A percentile compares a stretch with the other conserved stretches of the same genome.
Conservation (phyloP, 2,888 invertebrate species). For the Biston betularia region DNA sequence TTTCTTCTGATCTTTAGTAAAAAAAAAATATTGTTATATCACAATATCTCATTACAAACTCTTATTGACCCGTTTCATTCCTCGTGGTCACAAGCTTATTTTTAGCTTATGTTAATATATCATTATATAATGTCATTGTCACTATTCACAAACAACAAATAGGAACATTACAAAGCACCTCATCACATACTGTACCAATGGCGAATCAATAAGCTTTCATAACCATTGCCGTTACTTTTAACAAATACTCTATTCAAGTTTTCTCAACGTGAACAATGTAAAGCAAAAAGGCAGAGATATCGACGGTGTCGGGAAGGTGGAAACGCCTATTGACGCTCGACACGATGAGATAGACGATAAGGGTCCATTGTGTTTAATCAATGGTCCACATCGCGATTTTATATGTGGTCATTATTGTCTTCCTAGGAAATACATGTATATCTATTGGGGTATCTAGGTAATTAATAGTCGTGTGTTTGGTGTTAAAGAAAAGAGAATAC, state of each 20-base stretch:
- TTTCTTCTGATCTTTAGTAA: too few species aligned
- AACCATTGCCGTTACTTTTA: constrained; percentile 1
- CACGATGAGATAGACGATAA: constrained; percentile 43
- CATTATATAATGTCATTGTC: constrained; percentile 21
- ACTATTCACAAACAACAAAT: constrained; percentile 6
- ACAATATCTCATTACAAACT: too few species aligned
- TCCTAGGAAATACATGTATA: constrained; percentile 33
- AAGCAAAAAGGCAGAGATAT: constrained; percentile 5
- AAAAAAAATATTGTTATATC: too few species aligned
- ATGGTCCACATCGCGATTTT: constrained; percentile 44
- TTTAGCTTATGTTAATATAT: constrained; percentile 15
- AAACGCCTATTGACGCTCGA: constrained; percentile 30
- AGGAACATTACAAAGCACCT: constrained; percentile 19
- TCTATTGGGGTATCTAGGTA: constrained; percentile 31
- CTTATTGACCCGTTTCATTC: too few species aligned
- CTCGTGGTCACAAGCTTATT: too few species aligned
- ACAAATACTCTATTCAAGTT: background rate
- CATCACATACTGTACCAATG: constrained; percentile 10
- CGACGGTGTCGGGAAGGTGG: background rate
- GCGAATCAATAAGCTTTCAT: background rate
- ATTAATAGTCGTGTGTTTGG: constrained; percentile 10
- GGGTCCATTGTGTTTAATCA: constrained; percentile 47
- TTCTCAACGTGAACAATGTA: constrained; percentile 13
- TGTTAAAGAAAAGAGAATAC: background rate
- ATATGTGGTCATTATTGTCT: constrained; percentile 38